Base-by-base conservation (phyloP, 2,888 invertebrate genomes). In the Eustalomyia histrio region DNA sequence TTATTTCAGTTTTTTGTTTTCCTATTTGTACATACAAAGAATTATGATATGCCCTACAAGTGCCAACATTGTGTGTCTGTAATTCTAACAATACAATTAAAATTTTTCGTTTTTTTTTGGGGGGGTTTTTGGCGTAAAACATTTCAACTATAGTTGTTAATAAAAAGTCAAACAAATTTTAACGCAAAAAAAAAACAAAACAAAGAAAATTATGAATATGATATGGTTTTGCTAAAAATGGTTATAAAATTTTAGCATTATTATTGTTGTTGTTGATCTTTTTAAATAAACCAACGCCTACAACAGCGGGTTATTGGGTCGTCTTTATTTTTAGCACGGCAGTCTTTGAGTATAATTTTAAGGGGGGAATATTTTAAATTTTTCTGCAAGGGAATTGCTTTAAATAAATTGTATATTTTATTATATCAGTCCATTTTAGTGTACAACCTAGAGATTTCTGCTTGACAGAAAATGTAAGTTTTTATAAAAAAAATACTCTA, bases 1-100 rank as follows among this genome's bases (percentile, higher is more conserved):
- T 68, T 76, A 5, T 50, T 75, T 17, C 7, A 60, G 14, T 21
- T 67, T 53, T n/a, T 53, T 35, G 24, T 33, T 64, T 55, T 67
- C 1, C 47, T 55, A 60, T 17, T 63, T 29, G 14, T 24, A 63
- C n/a, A 43, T 4, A 55, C 14, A 61, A 72, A 67, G 52, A 63
- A 63, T 67, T 78, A 75, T 75, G 69, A 76, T 78, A 53, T 81
- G 81, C 71, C 78, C 74, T 67, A 72, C 69, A 75, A 81, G 81
- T 81, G 81, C 58, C 81, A 78, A 71, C 52, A 69, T 52, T 61
- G 35, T 69, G 21, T 60, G 69, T 65, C 39, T 17, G 64, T 43
- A 73, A 52, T 58, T 71, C 18, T 76, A 75, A 78, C 69, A 78
- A 78, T 67, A 75, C 71, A 81, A 81, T 75, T 78, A 74, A 78